Conservation (phyloP, 2,888 invertebrate species). For the Eupithecia subumbrata region DNA sequence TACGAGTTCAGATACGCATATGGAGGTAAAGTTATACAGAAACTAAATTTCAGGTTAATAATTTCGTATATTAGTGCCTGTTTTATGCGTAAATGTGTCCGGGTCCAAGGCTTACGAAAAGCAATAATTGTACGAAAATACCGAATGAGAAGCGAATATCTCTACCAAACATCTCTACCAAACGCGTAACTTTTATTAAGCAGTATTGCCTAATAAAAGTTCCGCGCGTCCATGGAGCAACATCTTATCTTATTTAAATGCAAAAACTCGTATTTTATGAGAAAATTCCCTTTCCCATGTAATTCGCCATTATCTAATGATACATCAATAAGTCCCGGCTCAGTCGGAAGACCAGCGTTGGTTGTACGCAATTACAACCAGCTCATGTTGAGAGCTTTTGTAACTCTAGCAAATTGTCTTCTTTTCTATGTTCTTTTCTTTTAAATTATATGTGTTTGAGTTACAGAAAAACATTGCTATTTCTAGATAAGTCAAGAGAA, state of each 20-base stretch:
- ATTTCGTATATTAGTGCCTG: background rate
- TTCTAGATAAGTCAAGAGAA: background rate
- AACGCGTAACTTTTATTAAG: background rate
- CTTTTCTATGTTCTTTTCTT: no score
- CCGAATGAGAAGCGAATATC: background rate
- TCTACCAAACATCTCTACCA: background rate
- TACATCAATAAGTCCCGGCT: background rate
- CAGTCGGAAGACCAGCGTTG: no score
- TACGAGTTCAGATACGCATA: background rate
- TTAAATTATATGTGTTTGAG: no score
- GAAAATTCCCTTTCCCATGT: background rate
- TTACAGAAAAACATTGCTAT: no score
- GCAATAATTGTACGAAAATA: conserved; percentile 2
- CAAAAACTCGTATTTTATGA: background rate
- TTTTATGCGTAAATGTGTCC: conserved; percentile 6
- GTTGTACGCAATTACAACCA: no score
- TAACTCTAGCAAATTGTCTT: no score
- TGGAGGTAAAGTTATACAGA: background rate
- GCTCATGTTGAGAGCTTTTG: no score
- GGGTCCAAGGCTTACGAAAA: background rate
- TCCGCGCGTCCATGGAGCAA: background rate
- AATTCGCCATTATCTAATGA: background rate
- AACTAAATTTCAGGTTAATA: background rate
- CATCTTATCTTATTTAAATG: background rate
- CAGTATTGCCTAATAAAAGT: no score